phyloP scores from a whole-genome alignment of 2,888 invertebrate species.

The Oscheius sp. region DNA sequence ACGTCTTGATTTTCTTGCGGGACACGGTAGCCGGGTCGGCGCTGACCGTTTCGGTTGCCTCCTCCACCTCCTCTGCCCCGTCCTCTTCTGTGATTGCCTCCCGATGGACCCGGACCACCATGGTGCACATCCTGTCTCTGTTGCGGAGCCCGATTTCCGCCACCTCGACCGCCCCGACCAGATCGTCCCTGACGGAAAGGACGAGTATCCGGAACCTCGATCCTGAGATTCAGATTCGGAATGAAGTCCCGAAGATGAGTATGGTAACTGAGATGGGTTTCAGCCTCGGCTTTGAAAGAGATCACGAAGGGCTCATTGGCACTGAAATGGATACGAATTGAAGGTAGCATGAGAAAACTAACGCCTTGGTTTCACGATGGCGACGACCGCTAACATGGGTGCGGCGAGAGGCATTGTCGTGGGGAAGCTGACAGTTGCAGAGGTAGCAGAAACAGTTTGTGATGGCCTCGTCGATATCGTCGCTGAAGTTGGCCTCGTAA shows the following conservation, averaged over 20 bases:
- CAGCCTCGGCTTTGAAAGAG: neutral
- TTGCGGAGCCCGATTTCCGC: neutral
- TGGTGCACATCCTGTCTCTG: neutral
- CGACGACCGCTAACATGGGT: conserved; percentile 1
- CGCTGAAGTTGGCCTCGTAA: neutral
- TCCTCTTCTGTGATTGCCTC: neutral
- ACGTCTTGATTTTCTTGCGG: too few relatives aligned
- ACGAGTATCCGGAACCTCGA: neutral
- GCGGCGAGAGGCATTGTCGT: neutral
- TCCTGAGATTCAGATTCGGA: neutral
- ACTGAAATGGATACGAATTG: neutral
- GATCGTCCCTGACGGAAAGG: neutral
- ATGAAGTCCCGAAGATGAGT: neutral
- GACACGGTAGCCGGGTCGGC: too few relatives aligned
- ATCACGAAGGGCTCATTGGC: neutral
- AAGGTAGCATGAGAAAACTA: neutral
- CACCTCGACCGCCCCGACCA: neutral
- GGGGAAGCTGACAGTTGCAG: conserved; percentile 16
- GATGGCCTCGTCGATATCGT: neutral
- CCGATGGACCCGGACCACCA: neutral
- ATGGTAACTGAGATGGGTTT: neutral
- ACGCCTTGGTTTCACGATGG: neutral
- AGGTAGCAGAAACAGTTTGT: neutral
- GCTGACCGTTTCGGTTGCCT: neutral
- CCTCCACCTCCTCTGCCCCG: neutral